Evolutionary conservation across 2,797 vertebrate genomes (phyloP).

Genomic region (Centropyge bicolor): DNA sequence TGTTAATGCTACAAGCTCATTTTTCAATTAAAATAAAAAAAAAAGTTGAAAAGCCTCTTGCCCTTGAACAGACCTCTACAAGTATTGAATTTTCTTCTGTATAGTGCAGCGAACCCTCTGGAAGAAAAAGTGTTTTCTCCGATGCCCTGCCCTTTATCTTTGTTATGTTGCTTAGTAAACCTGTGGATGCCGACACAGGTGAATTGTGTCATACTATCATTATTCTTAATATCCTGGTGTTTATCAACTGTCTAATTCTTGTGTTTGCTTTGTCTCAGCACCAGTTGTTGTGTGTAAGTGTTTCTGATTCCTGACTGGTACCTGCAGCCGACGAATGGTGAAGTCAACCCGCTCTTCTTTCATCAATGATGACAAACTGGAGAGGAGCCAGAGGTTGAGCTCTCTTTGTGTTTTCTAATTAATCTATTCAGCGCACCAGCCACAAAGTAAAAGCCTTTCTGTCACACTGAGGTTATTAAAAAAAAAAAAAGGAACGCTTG

Average conservation of each 20-base stretch:
- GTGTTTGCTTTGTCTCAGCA: slow-evolving; percentile 11
- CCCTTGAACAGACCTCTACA: not conserved
- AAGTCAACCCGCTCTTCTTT: slow-evolving; percentile 51
- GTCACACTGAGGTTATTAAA: slow-evolving; percentile 53
- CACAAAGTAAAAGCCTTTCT: slow-evolving; percentile 57
- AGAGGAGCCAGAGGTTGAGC: slow-evolving; percentile 66
- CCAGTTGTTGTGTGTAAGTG: slow-evolving; percentile 7
- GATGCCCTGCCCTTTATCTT: not conserved
- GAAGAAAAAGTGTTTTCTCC: not conserved
- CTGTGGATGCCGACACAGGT: not conserved
- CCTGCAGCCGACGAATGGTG: not conserved
- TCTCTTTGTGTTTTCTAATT: slow-evolving; percentile 70
- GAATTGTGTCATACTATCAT: not conserved
- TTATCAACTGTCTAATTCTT: not conserved
- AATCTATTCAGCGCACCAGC: slow-evolving; percentile 60
- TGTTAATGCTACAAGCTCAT: not conserved
- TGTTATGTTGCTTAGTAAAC: not conserved
- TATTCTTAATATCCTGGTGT: not conserved
- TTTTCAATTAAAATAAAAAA: not conserved
- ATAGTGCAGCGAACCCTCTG: not conserved
- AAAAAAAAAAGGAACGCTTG: slow-evolving; percentile 7
- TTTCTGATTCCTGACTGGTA: slow-evolving; percentile 6
- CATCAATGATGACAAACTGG: slow-evolving; percentile 47
- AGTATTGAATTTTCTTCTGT: not conserved
- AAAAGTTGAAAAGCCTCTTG: not conserved